Evolutionary conservation across 1,140 invertebrate species (phyloP).

Genomic region (Holotrichia oblita): DNA sequence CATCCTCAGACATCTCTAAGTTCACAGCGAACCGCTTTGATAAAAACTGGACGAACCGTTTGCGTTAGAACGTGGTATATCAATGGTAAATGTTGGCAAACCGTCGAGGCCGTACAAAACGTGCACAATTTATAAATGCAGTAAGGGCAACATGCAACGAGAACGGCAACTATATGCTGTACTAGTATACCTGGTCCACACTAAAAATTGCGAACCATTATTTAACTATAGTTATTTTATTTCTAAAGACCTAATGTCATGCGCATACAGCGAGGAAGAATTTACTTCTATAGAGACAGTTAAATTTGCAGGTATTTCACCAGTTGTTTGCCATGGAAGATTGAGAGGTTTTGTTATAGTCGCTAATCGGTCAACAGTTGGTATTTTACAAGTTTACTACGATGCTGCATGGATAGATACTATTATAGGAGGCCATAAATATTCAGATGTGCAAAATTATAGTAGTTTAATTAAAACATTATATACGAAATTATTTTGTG

Average conservation of each 20-base stretch:
- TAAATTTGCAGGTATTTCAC: background rate
- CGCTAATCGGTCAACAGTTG: background rate
- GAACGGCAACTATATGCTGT: background rate
- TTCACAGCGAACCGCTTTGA: background rate
- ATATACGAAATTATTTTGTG: too few species aligned
- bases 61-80: background rate
- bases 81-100: background rate
- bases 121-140: background rate
- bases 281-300: background rate
- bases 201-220: background rate
- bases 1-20: background rate
- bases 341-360: background rate
- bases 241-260: background rate
- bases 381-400: background rate
- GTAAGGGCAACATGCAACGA: too few species aligned
- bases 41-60: background rate
- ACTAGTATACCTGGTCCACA: background rate
- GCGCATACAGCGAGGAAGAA: background rate
- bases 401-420: background rate
- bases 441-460: too few species aligned
- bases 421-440: background rate
- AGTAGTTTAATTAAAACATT: too few species aligned
- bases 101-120: background rate
- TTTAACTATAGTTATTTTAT: constrained; percentile 8
- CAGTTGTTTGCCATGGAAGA: background rate